These are phyloP conservation scores for Caenorhabditis japonica DNA, from an alignment of 2,888 invertebrate species.

Conservation along the genomic window DNA sequence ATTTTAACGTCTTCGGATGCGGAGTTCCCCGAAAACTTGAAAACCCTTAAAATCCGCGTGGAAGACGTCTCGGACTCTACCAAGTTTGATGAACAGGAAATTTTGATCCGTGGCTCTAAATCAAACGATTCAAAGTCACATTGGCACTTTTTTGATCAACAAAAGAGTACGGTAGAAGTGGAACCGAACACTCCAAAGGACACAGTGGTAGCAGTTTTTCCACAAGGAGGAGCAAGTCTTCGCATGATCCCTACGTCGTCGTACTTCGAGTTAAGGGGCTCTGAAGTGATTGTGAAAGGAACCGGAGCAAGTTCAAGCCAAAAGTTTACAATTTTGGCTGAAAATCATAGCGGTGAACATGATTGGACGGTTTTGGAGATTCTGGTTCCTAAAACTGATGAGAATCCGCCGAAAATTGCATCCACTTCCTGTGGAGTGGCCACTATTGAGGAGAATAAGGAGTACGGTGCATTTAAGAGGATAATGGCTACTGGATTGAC, in stretches of 20 bases:
- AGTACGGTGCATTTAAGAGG: slow-evolving; percentile 53
- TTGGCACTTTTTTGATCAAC: slow-evolving; percentile 42
- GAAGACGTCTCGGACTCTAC: slow-evolving; percentile 18
- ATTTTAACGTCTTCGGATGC: not conserved
- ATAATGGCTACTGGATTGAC: slow-evolving; percentile 61
- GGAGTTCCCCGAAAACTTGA: slow-evolving; percentile 25
- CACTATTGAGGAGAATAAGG: slow-evolving; percentile 65
- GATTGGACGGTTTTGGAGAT: slow-evolving; percentile 28
- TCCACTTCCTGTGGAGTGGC: slow-evolving; percentile 70
- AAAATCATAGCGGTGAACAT: not conserved
- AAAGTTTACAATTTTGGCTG: slow-evolving; percentile 27
- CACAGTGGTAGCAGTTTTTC: not conserved
- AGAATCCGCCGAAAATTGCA: slow-evolving; percentile 56
- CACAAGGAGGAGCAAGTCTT: not conserved
- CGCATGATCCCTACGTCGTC: slow-evolving; percentile 8
- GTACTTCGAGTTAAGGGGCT: slow-evolving; percentile 14
- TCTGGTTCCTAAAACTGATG: not conserved
- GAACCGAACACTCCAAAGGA: slow-evolving; percentile 10
- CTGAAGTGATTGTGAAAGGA: slow-evolving; percentile 2
- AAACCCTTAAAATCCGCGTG: slow-evolving; percentile 43
- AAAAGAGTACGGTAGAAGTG: not conserved
- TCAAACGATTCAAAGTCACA: slow-evolving; percentile 17
- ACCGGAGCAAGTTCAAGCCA: not conserved
- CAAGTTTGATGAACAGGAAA: slow-evolving; percentile 31
- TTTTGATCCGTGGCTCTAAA: slow-evolving; percentile 5